Base-by-base conservation (phyloP, 1,140 invertebrate species). In the Hyposmocoma kahamanoa region DNA sequence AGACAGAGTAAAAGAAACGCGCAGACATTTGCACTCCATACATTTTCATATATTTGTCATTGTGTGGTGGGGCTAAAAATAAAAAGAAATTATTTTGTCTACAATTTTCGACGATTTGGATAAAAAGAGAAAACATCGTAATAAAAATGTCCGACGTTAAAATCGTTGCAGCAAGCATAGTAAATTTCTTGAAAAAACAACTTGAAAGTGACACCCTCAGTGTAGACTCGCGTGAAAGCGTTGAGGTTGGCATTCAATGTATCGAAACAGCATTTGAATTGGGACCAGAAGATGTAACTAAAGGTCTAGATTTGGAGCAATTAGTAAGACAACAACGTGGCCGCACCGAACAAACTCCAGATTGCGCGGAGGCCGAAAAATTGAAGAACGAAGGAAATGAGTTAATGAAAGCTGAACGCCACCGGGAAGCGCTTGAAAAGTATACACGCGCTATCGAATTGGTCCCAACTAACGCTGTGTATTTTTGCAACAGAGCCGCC, bases 401-500 rank as follows among this genome's bases (percentile, higher is more conserved):
- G 45, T 87, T 93, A 3, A 96, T 98, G 94, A 96, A 95, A 72
- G 87, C 89, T 28, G 91, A 93, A 28, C 91, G 92, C 60, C 94
- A 91, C 76, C 87, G 89, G 9, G 94, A 96, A 86, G 96, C 96
- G 3, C 67, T 97, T 15, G 87, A 91, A 4, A 90, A 90, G 69
- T 98, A 98, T 74, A 91, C 94, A 58, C 91, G 91, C 58, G 96
- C 97, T 11, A 95, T 98, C 54, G 88, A 92, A 56, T 81, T 96
- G 26, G 95, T 98, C 77, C 89, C 90, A 9, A 90, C 89, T 47
- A 98, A 98, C 88, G 91, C 96, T 2, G 94, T 98, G n/a, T 98
- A 94, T 81, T 98, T 95, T 83, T 97, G 96, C 72, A 98, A 98
- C 78, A 90, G 97, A 59, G 97, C 97, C 38, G 97, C 97, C 6